These are phyloP conservation scores for Rhinogobio ventralis DNA, from an alignment of 2,797 vertebrate species.

Conservation along the genomic window DNA sequence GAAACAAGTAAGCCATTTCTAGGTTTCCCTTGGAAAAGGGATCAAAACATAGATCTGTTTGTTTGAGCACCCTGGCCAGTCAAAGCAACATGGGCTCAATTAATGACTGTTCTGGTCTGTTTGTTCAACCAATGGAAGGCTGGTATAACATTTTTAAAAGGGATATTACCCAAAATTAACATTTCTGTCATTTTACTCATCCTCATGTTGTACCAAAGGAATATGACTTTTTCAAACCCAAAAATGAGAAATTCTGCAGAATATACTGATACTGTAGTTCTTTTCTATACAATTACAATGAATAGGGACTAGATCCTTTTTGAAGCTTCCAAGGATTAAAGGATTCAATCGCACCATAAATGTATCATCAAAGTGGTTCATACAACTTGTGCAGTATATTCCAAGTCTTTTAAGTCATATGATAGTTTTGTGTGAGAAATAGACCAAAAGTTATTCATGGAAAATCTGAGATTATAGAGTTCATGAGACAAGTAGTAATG, in stretches of 20 bases:
- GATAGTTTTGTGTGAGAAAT: neutral
- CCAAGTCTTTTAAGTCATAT: neutral
- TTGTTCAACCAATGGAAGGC: neutral
- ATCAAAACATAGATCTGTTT: neutral
- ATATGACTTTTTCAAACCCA: neutral
- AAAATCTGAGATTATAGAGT: neutral
- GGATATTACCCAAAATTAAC: neutral
- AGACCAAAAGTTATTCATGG: neutral
- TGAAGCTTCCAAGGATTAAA: neutral
- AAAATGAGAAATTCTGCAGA: no score
- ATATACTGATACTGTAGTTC: neutral
- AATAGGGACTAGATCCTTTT: neutral
- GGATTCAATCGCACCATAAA: neutral
- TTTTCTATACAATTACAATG: neutral
- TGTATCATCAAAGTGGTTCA: neutral
- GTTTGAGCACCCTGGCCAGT: neutral
- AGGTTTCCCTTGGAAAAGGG: neutral
- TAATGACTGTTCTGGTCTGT: neutral
- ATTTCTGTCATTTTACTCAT: neutral
- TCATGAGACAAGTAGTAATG: neutral
- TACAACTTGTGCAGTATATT: neutral
- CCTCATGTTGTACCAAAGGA: neutral
- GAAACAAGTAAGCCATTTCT: slow-evolving; percentile 5
- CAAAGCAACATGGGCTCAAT: neutral
- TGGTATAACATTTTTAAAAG: neutral